Evolutionary conservation across 23 tunicate genomes (phyloP), one percentile per base, ranked within the genome.

Genomic region (Aplidium turbinatum): DNA sequence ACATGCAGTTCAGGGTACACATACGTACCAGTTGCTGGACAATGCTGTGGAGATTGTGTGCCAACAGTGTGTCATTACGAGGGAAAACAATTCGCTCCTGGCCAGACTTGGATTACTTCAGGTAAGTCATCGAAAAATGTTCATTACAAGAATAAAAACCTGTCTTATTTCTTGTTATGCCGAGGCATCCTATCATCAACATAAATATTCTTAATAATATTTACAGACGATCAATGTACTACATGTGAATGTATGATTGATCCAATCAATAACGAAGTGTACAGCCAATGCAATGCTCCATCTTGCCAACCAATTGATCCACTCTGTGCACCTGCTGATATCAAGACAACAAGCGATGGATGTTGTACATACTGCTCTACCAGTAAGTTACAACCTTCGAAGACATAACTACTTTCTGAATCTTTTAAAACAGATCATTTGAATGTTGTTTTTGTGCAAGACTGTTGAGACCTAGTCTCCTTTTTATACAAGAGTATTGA

Each of bases 31-130:
- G 99, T 94, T 33, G 95, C 93, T 69, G 99, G 99, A 30, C 94
- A 94, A 48, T 94, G 99, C 63, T 94, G 99, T 47, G 99, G 99
- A 21, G 99, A 94, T 33, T 94, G 99, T 47, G 95, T 94, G 23
- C 99, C 87, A 50, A 87, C 93, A 34, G 83, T 87, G 11, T 94
- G 99, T 40, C 90, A 86, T 68, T 72, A 82, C 65, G 82, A 87
- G 32, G 72, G 90, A 40, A 82, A 72, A 61, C 88, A 82, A 47
- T 87, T 75, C 58, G 89, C 84, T 53, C 82, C 92, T 33, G 98
- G 98, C 42, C 90, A 78, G 47, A 83, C 89, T 29, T 88, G 96
- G 96, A 40, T 30, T 25, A 72, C 83, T 11, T 68, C 78, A 57
- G 96, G 96, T 88, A 57, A 32, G 76, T 35, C 5, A n/a, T n/a